Conservation (phyloP, 2,113 vertebrate species). For the Platysternon megacephalum region DNA sequence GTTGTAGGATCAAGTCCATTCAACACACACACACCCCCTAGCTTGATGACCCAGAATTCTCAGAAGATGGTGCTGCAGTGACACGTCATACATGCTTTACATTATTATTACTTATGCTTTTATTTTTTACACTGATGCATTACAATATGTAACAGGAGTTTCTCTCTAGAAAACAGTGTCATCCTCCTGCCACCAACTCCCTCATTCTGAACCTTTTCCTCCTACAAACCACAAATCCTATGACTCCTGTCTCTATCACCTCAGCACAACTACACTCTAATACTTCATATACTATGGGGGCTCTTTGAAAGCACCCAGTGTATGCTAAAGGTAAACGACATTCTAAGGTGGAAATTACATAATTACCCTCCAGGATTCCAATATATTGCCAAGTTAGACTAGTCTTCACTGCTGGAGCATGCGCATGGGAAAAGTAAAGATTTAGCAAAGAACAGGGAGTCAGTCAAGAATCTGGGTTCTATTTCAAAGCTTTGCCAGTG, state of each 20-base stretch:
- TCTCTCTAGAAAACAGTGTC: not conserved
- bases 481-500: not conserved
- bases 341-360: not conserved
- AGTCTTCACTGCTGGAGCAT: not conserved
- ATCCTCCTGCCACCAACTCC: not conserved
- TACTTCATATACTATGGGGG: not conserved
- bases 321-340: not conserved
- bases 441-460: not conserved
- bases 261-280: not conserved
- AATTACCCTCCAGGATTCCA: not conserved
- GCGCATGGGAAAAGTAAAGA: not conserved
- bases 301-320: not conserved
- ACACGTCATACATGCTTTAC: not conserved
- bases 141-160: not conserved
- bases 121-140: not conserved
- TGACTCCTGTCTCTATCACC: not conserved
- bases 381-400: not conserved
- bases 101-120: not conserved
- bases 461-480: not conserved
- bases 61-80: not conserved
- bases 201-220: not conserved
- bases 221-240: not conserved
- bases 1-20: not conserved
- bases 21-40: too few relatives aligned
- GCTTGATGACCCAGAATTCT: not conserved